These are phyloP conservation scores for Acanthosepion pharaonis DNA, from an alignment of 2,888 invertebrate genomes.

Conservation along the genomic window DNA sequence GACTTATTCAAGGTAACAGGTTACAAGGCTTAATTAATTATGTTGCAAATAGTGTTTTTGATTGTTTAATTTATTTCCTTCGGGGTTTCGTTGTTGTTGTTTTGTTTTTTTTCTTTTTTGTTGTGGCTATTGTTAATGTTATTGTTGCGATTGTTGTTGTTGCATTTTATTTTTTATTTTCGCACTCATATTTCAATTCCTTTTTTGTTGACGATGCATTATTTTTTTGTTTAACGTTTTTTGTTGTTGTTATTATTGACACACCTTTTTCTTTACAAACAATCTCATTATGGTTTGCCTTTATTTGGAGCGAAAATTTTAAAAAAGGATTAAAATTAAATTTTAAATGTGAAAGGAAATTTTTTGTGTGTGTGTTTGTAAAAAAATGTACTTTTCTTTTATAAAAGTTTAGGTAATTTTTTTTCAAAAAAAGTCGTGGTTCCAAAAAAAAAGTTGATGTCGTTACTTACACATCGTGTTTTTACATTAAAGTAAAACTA, in stretches of 20 bases:
- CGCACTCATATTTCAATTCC: neutral
- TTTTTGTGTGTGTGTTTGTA: too few species aligned
- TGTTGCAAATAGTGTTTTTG: conserved; percentile 25
- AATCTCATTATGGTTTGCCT: neutral
- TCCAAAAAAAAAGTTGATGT: too few species aligned
- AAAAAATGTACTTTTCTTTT: too few species aligned
- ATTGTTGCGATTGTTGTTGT: conserved; percentile 11
- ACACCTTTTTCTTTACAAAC: conserved; percentile 11
- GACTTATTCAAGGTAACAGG: conserved; percentile 55
- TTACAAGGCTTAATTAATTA: neutral
- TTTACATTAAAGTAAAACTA: too few species aligned
- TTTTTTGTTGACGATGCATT: neutral
- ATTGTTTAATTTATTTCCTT: neutral
- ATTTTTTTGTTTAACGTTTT: neutral
- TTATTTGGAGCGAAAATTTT: too few species aligned
- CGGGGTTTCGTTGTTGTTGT: conserved; percentile 36
- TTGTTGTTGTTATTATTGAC: neutral
- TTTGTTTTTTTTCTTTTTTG: neutral
- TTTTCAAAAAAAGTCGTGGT: too few species aligned
- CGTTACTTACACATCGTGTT: too few species aligned
- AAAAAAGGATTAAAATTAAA: too few species aligned
- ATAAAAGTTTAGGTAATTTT: too few species aligned
- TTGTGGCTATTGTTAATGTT: neutral
- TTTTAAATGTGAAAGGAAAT: too few species aligned
- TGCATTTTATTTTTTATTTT: conserved; percentile 1